Conservation (phyloP, 2,797 vertebrate species). For the Tokudaia muenninki region DNA sequence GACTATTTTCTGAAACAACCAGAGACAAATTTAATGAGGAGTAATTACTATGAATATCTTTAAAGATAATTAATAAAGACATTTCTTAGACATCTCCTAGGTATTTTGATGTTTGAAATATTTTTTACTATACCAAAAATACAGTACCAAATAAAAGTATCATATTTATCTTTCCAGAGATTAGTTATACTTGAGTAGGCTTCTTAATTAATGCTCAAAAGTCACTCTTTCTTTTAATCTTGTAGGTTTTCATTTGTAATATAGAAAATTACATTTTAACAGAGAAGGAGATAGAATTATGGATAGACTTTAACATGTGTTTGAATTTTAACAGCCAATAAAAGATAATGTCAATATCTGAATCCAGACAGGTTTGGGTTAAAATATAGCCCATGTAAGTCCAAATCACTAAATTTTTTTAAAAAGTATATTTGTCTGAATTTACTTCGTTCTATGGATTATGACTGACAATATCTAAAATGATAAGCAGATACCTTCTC, state of each 20-base stretch:
- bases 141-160: neutral
- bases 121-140: neutral
- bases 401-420: neutral
- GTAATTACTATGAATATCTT: neutral
- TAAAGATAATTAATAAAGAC: slow-evolving; percentile 14
- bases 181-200: neutral
- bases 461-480: neutral
- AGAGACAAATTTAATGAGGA: neutral
- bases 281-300: neutral
- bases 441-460: neutral
- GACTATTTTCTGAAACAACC: neutral
- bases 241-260: neutral
- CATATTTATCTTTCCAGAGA: neutral
- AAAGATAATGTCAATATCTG: neutral
- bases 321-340: neutral
- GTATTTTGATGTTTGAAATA: slow-evolving; percentile 1
- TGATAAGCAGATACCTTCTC: neutral
- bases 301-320: neutral
- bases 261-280: neutral
- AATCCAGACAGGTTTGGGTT: neutral
- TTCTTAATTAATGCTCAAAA: neutral
- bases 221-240: neutral
- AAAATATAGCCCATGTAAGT: neutral
- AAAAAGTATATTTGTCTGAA: neutral
- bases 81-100: neutral